Conservation (phyloP, 2,888 invertebrate genomes). For the Dorcus hopei region DNA sequence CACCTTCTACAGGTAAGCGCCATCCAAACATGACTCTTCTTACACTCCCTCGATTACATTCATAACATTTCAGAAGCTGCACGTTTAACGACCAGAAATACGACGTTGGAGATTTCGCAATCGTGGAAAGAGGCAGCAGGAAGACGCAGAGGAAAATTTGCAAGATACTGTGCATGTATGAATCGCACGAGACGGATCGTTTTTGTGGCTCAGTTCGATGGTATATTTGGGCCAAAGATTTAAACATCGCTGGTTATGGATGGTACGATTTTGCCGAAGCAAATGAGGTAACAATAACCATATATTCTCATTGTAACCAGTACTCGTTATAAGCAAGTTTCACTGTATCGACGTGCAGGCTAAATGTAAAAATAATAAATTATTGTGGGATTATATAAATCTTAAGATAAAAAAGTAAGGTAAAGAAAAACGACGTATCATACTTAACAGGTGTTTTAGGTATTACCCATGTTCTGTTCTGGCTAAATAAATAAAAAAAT, state of each 20-base stretch:
- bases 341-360: no score
- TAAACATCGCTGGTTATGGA: slow-evolving; percentile 13
- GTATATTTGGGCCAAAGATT: slow-evolving; percentile 25
- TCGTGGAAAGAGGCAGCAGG: slow-evolving; percentile 5
- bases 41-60: neutral
- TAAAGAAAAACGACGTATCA: no score
- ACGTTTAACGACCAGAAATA: slow-evolving; percentile 9
- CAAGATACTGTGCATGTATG: slow-evolving; percentile 15
- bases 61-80: slow-evolving; percentile 14
- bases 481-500: no score
- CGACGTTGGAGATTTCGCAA: slow-evolving; percentile 15
- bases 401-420: no score
- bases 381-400: no score
- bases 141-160: slow-evolving; percentile 1
- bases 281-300: slow-evolving; percentile 15
- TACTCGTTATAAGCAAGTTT: no score
- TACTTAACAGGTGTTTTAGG: no score
- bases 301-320: no score
- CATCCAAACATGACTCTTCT: neutral
- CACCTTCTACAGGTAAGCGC: slow-evolving; percentile 15
- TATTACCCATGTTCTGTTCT: no score
- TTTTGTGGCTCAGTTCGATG: slow-evolving; percentile 22
- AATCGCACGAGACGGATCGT: slow-evolving; percentile 5
- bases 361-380: no score
- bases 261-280: slow-evolving; percentile 21